Evolutionary conservation across 2,113 vertebrate species (phyloP).

Genomic region (Sphyrna mokarran): DNA sequence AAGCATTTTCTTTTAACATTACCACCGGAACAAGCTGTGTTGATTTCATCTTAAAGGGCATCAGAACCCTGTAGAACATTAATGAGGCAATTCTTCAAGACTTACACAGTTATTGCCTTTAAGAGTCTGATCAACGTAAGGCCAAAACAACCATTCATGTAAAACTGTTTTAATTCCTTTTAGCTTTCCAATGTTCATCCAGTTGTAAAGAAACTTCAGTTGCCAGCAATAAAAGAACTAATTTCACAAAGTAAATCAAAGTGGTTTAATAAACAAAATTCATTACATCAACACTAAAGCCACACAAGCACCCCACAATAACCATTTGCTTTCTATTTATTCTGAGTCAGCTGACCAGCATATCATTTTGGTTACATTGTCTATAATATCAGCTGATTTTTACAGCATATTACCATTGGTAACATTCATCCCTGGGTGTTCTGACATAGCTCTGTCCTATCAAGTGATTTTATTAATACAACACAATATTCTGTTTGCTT

Average conservation of each 20-base stretch:
- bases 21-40: conserved; percentile 51
- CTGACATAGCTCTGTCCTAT: background rate
- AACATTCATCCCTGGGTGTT: too few relatives aligned
- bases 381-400: too few relatives aligned
- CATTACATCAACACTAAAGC: too few relatives aligned
- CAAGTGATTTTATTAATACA: background rate
- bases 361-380: too few relatives aligned
- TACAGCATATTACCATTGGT: too few relatives aligned
- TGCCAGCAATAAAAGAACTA: too few relatives aligned
- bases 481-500: background rate
- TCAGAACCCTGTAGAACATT: conserved; percentile 46
- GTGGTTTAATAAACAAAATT: too few relatives aligned
- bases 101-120: conserved; percentile 51
- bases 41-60: conserved; percentile 60
- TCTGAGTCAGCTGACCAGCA: too few relatives aligned
- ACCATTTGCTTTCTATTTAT: too few relatives aligned
- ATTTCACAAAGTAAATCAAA: too few relatives aligned
- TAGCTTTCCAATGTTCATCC: background rate
- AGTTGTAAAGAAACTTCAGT: too few relatives aligned
- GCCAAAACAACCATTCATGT: background rate
- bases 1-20: conserved; percentile 56
- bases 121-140: conserved; percentile 49
- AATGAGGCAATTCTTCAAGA: conserved; percentile 52
- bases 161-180: background rate
- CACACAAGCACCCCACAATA: too few relatives aligned